Percentiles rank a stretch among this genome's conserved stretches.
Evolutionary conservation across 2,797 vertebrate genomes (phyloP).

Genomic region (Rallus crepitans): DNA sequence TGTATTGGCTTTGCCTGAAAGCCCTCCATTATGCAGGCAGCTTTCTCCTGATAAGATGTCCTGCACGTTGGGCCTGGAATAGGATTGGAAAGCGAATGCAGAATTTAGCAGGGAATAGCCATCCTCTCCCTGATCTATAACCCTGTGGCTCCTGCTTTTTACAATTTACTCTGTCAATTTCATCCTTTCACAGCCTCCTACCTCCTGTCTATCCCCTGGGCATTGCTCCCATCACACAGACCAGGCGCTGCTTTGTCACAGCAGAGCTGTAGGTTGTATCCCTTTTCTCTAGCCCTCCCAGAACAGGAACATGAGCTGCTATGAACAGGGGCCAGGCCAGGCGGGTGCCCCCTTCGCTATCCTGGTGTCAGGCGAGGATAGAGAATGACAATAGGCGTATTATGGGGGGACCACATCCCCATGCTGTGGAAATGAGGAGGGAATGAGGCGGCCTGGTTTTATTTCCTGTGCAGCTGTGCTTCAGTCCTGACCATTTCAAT

Average conservation of each 20-base stretch:
- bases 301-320: not conserved
- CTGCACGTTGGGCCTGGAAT: not conserved
- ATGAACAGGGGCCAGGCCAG: not conserved
- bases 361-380: not conserved
- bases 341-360: not conserved
- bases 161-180: not conserved
- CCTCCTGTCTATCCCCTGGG: not conserved
- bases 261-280: not conserved
- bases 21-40: constrained; percentile 44
- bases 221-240: not conserved
- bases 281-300: not conserved
- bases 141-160: not conserved
- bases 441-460: constrained; percentile 28
- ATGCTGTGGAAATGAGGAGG: not conserved
- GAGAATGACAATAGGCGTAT: not conserved
- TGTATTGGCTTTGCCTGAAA: constrained; percentile 64
- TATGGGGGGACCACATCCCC: not conserved
- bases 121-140: not conserved
- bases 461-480: constrained; percentile 58
- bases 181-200: not conserved
- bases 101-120: not conserved
- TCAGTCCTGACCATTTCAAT: not conserved
- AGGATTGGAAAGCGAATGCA: not conserved
- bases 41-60: constrained; percentile 50
- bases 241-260: not conserved